These are phyloP conservation scores for Notospermus geniculatus DNA, from an alignment of 1,140 invertebrate species.

Conservation along the genomic window DNA sequence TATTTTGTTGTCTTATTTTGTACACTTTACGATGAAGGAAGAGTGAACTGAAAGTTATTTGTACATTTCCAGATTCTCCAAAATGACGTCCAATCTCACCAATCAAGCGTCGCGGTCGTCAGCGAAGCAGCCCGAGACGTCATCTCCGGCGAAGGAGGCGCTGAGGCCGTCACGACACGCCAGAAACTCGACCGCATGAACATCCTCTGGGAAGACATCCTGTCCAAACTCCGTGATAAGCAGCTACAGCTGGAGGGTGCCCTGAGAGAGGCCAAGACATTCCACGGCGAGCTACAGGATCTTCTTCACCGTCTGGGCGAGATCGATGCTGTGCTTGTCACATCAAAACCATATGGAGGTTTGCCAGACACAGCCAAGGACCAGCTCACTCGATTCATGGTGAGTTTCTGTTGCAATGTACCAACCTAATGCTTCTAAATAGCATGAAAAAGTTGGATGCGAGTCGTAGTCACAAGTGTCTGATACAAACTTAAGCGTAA, in stretches of 20 bases:
- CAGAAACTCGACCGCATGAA: conserved; percentile 89
- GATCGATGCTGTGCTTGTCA: conserved; percentile 86
- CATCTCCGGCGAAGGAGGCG: conserved; percentile 35
- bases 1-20: no score
- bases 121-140: conserved; percentile 75
- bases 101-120: conserved; percentile 91
- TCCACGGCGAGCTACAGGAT: conserved; percentile 93
- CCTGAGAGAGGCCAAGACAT: conserved; percentile 78
- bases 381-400: conserved; percentile 95
- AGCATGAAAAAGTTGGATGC: no score
- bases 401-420: conserved; percentile 33
- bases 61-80: conserved; percentile 67
- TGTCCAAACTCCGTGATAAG: conserved; percentile 81
- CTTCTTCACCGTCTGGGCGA: conserved; percentile 90
- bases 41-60: conserved; percentile 1
- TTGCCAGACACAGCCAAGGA: conserved; percentile 95
- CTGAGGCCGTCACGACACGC: conserved; percentile 75
- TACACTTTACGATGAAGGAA: neutral
- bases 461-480: no score
- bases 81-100: conserved; percentile 96
- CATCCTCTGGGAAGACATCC: conserved; percentile 80
- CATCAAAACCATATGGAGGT: conserved; percentile 92
- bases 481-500: no score
- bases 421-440: neutral
- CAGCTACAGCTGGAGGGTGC: conserved; percentile 90